Evolutionary conservation across 2,797 vertebrate species (phyloP), one percentile per base, ranked within the genome.

Genomic region (Cuculus canorus): DNA sequence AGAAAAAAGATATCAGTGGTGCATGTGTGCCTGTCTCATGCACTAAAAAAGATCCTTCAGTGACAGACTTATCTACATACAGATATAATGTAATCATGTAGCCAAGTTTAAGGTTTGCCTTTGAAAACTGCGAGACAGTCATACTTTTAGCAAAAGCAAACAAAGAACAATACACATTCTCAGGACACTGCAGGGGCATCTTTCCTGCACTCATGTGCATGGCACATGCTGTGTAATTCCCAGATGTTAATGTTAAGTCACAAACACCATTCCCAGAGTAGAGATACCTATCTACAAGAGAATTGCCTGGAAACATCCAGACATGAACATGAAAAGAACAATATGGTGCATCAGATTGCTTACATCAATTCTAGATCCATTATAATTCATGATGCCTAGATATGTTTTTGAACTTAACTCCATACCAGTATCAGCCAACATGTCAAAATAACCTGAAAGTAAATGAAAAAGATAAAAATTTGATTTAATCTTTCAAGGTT

Each of bases 121-220:
- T 59, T 69, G 47, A 32, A 59, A 82, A 35, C 19, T 33, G 41
- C 39, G 57, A 53, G 41, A 21, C 27, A 25, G 5, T 23, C 39
- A n/a, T 7, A n/a, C 27, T 81, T 87, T 24, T 3, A 35, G 16
- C 14, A 17, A 78, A 90, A 60, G 4, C 21, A 37, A 37, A 19
- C 7, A 50, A 41, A 65, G 24, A 59, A 18, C 14, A 64, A 35
- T 6, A 43, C 4, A 18, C 5, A 4, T 0, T 1, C n/a, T 43
- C 0, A 0, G 30, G 47, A 71, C 30, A 12, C 11, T 37, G 33
- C 33, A 70, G 27, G 76, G 52, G 32, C 13, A 35, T 28, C 28
- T 63, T 45, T 33, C n/a, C 50, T 50, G 32, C 30, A 10, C 16
- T 52, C 32, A 5, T 3, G 8, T 13, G 12, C 15, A 0, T 13